phyloP scores from a whole-genome alignment of 2,888 invertebrate genomes.

The Tortricodes alternella region DNA sequence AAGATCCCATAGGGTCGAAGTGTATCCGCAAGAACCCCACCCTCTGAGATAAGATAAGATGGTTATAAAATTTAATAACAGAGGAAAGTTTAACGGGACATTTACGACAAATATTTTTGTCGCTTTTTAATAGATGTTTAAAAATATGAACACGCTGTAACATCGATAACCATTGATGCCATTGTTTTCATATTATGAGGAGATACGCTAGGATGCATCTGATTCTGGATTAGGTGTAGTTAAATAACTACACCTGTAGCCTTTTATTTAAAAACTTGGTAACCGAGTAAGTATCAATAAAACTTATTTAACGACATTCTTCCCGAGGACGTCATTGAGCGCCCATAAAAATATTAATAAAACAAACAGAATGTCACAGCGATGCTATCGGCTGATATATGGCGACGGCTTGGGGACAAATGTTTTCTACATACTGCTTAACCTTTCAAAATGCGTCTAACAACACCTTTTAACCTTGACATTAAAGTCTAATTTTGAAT shows the following conservation, averaged over 20 bases:
- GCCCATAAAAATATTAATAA: slow-evolving; percentile 44
- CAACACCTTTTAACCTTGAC: background rate
- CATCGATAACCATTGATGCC: no score
- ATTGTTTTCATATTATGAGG: no score
- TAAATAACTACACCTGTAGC: background rate
- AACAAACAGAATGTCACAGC: slow-evolving; percentile 34
- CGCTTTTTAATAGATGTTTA: no score
- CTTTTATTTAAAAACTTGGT: slow-evolving; percentile 15
- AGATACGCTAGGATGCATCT: no score
- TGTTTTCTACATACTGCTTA: slow-evolving; percentile 31
- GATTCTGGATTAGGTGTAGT: no score
- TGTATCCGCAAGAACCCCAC: no score
- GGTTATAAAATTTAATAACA: no score
- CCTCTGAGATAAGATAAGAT: no score
- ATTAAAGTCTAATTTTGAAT: background rate
- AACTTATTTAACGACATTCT: slow-evolving; percentile 34
- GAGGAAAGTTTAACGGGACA: no score
- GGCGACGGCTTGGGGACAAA: slow-evolving; percentile 40
- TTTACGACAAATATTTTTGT: no score
- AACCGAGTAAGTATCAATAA: slow-evolving; percentile 33
- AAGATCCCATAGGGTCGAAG: no score
- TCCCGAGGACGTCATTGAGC: slow-evolving; percentile 33
- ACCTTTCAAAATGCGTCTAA: slow-evolving; percentile 18
- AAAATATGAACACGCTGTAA: no score
- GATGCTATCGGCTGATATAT: slow-evolving; percentile 46